These are phyloP conservation scores for Octomys mimax DNA, from an alignment of 2,797 vertebrate species.

Conservation along the genomic window DNA sequence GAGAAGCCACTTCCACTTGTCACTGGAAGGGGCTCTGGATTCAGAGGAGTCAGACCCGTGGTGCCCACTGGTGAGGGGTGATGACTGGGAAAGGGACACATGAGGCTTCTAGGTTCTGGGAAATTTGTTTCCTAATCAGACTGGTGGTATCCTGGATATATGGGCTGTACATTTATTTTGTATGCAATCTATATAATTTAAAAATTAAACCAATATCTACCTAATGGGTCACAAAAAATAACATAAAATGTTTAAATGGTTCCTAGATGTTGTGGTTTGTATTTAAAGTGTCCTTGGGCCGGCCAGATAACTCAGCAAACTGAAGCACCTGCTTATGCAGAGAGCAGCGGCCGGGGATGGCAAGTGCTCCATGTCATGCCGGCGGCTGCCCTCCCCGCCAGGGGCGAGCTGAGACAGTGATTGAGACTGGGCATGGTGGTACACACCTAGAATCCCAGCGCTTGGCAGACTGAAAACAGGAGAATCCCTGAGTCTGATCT, in stretches of 20 bases:
- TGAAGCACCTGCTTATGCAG: too few species aligned
- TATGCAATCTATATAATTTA: background rate
- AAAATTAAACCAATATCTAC: background rate
- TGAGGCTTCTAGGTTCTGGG: background rate
- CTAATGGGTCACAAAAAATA: background rate
- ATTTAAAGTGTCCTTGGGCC: background rate
- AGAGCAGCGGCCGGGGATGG: too few species aligned
- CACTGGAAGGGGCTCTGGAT: background rate
- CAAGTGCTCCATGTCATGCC: too few species aligned
- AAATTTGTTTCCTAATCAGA: constrained; percentile 29
- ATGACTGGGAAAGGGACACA: background rate
- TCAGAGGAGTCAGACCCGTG: background rate
- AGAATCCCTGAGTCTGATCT: too few species aligned
- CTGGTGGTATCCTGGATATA: background rate
- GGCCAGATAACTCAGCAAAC: too few species aligned
- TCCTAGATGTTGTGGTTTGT: background rate
- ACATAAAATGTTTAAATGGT: background rate
- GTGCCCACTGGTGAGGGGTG: background rate
- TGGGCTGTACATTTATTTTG: background rate
- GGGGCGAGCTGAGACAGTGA: too few species aligned
- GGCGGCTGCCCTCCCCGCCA: too few species aligned
- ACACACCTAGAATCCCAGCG: too few species aligned
- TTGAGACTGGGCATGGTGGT: too few species aligned
- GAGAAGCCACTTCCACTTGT: background rate
- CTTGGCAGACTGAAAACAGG: too few species aligned